Conservation (phyloP, 2,888 invertebrate genomes). For the Oegoconia quadripuncta region DNA sequence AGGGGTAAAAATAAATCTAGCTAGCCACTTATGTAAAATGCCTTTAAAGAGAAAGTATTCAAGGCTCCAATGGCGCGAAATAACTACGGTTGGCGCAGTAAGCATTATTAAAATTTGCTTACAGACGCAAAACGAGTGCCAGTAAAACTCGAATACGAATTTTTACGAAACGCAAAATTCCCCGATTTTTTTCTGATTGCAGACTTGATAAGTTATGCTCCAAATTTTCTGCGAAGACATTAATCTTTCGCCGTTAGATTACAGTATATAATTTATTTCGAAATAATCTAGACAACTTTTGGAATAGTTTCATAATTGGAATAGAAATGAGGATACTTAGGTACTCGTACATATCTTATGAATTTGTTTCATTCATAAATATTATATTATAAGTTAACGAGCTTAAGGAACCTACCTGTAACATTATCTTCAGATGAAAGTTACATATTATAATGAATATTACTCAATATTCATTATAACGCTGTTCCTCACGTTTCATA, state of each 20-base stretch:
- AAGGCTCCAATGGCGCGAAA: constrained; percentile 60
- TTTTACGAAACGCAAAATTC: constrained; percentile 59
- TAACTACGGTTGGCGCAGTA: constrained; percentile 50
- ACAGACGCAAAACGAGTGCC: constrained; percentile 50
- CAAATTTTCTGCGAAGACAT: constrained; percentile 24
- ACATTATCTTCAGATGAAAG: too few relatives aligned
- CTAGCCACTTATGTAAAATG: not conserved
- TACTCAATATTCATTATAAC: too few relatives aligned
- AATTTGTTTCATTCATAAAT: too few relatives aligned
- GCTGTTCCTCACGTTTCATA: too few relatives aligned
- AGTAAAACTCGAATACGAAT: constrained; percentile 46
- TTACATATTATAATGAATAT: too few relatives aligned
- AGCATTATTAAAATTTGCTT: constrained; percentile 70
- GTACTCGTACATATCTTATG: too few relatives aligned
- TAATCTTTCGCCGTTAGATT: not conserved
- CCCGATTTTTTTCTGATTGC: constrained; percentile 57
- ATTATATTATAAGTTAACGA: too few relatives aligned
- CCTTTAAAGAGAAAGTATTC: constrained; percentile 42
- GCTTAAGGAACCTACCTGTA: too few relatives aligned
- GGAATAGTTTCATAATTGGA: not conserved
- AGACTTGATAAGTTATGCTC: constrained; percentile 44
- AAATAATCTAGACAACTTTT: not conserved
- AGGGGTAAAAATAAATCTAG: too few relatives aligned
- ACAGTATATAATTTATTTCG: not conserved
- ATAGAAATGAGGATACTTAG: too few relatives aligned